phyloP scores from a whole-genome alignment of 1,140 invertebrate species.

The Adoxophyes honmai region DNA sequence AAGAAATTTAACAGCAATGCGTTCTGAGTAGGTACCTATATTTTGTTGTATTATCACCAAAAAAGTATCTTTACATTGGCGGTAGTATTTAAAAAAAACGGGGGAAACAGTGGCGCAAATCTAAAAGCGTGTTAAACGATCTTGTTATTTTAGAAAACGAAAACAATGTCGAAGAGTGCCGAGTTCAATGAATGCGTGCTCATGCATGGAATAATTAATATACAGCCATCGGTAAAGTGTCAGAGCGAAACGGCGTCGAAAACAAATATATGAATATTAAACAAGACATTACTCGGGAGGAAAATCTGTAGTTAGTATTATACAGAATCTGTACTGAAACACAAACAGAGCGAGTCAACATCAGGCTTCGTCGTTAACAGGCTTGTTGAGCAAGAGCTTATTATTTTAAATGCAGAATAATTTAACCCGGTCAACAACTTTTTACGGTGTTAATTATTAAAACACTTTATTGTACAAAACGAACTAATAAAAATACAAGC shows the following conservation, averaged over 20 bases:
- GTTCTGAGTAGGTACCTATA: too few species aligned
- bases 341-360: not conserved
- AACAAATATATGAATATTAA: conserved; percentile 72
- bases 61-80: too few species aligned
- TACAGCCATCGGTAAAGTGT: conserved; percentile 55
- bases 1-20: too few species aligned
- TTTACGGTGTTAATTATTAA: too few species aligned
- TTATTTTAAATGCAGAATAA: not conserved
- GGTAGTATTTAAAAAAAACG: too few species aligned
- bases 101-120: too few species aligned
- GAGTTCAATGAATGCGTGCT: conserved; percentile 45
- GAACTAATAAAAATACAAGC: too few species aligned
- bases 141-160: conserved; percentile 28
- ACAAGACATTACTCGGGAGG: conserved; percentile 37
- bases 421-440: too few species aligned
- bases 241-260: conserved; percentile 48
- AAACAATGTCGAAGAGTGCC: conserved; percentile 29
- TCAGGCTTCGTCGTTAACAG: not conserved
- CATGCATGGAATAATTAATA: conserved; percentile 62
- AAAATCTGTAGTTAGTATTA: conserved; percentile 2
- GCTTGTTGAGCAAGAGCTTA: not conserved
- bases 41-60: too few species aligned
- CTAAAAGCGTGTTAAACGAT: conserved; percentile 19
- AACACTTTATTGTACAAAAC: too few species aligned
- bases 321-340: not conserved